A percentile compares a stretch with the other conserved stretches of the same genome.
Conservation (phyloP, 53 echinoderm and acorn worm genomes). For the Antedon mediterranea region DNA sequence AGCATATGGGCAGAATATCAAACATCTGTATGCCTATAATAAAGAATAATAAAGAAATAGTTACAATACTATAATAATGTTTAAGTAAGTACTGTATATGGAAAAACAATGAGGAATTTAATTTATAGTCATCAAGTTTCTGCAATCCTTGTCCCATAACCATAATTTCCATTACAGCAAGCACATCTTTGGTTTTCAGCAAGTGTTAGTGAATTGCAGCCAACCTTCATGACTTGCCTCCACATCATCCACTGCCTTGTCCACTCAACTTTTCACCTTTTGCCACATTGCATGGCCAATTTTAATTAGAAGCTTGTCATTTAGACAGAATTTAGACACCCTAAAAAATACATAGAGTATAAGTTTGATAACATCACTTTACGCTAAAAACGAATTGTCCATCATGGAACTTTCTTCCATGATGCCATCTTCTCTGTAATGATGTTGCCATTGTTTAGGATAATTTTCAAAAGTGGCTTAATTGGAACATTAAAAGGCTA, state of each 20-base stretch:
- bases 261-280: too few relatives aligned
- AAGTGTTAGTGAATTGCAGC: conserved; percentile 27
- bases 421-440: conserved; percentile 14
- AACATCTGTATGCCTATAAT: too few relatives aligned
- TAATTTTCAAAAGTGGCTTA: neutral
- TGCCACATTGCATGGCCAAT: too few relatives aligned
- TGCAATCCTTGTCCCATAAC: conserved; percentile 40
- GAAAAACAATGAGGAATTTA: too few relatives aligned
- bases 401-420: conserved; percentile 27
- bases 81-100: too few relatives aligned
- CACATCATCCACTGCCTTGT: conserved; percentile 40
- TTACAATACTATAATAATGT: too few relatives aligned
- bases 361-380: too few relatives aligned
- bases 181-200: conserved; percentile 40
- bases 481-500: neutral
- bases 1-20: too few relatives aligned
- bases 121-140: conserved; percentile 43
- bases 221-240: conserved; percentile 25
- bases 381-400: conserved; percentile 26
- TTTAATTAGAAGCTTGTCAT: too few relatives aligned
- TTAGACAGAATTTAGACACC: too few relatives aligned
- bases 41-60: too few relatives aligned
- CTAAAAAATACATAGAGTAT: too few relatives aligned
- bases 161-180: conserved; percentile 44
- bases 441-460: conserved; percentile 7